These are phyloP conservation scores for Cheilinus undulatus DNA, from an alignment of 2,113 vertebrate genomes.

Conservation along the genomic window DNA sequence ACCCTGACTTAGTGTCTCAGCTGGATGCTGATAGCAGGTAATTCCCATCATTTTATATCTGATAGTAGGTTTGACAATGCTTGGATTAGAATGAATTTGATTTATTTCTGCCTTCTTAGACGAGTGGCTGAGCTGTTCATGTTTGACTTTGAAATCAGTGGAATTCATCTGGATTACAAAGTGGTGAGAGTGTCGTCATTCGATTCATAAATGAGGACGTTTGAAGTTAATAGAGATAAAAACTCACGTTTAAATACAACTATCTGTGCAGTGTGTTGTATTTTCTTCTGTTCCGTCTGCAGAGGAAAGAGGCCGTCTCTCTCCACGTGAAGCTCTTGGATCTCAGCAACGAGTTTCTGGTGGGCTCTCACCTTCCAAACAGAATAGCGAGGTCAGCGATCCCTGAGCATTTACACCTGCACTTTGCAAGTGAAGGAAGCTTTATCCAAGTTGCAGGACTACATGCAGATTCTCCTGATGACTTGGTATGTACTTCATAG, in stretches of 20 bases:
- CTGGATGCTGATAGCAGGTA: slow-evolving; percentile 95
- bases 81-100: background rate
- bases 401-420: slow-evolving; percentile 87
- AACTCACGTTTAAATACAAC: no score
- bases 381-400: slow-evolving; percentile 88
- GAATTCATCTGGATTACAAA: slow-evolving; percentile 95
- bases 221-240: no score
- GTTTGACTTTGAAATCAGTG: slow-evolving; percentile 99
- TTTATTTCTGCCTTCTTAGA: slow-evolving; percentile 74
- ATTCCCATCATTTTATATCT: background rate
- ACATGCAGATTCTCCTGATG: slow-evolving; percentile 90
- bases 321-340: slow-evolving; percentile 93
- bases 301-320: slow-evolving; percentile 92
- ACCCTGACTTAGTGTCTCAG: slow-evolving; percentile 83
- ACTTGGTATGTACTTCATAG: slow-evolving; percentile 85
- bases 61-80: background rate
- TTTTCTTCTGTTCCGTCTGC: slow-evolving; percentile 24
- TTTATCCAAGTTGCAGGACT: slow-evolving; percentile 88
- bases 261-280: background rate
- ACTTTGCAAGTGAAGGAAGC: slow-evolving; percentile 87
- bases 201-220: background rate
- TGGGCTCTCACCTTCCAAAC: slow-evolving; percentile 89
- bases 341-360: slow-evolving; percentile 90
- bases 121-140: slow-evolving; percentile 96
- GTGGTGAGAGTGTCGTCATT: slow-evolving; percentile 84